These are phyloP conservation scores for Centroberyx gerrardi DNA, from an alignment of 2,797 vertebrate genomes.

Conservation along the genomic window DNA sequence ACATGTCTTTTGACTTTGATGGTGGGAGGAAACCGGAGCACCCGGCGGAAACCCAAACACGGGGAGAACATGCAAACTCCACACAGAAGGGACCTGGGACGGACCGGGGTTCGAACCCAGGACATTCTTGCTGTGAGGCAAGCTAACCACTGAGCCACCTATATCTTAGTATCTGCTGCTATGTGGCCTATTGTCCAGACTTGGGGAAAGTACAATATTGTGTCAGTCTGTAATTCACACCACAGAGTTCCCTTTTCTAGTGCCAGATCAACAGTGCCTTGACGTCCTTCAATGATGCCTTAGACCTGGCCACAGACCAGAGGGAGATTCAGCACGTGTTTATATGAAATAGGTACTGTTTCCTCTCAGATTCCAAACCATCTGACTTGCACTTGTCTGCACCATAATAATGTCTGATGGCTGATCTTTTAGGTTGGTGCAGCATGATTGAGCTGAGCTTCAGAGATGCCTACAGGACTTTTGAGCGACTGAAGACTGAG, in stretches of 20 bases:
- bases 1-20: no score
- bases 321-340: conserved; percentile 98
- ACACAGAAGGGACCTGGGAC: no score
- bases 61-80: no score
- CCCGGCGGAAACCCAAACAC: no score
- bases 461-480: conserved; percentile 92
- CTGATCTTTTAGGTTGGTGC: conserved; percentile 92
- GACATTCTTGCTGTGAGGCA: no score
- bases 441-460: conserved; percentile 99
- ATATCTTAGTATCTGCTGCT: background rate
- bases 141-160: no score
- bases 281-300: conserved; percentile 94
- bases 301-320: conserved; percentile 95
- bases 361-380: conserved; percentile 10
- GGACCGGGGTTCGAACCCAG: no score
- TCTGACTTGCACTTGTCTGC: background rate
- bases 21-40: no score
- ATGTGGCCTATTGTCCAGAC: conserved; percentile 5
- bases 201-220: background rate
- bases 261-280: conserved; percentile 98
- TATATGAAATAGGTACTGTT: conserved; percentile 97
- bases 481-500: conserved; percentile 95
- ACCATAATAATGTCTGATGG: conserved; percentile 24
- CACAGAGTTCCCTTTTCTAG: conserved; percentile 76
- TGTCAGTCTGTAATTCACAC: conserved; percentile 19